Evolutionary conservation across 2,797 vertebrate genomes (phyloP), one percentile per base, ranked within the genome.

Genomic region (Clarias fuscus): DNA sequence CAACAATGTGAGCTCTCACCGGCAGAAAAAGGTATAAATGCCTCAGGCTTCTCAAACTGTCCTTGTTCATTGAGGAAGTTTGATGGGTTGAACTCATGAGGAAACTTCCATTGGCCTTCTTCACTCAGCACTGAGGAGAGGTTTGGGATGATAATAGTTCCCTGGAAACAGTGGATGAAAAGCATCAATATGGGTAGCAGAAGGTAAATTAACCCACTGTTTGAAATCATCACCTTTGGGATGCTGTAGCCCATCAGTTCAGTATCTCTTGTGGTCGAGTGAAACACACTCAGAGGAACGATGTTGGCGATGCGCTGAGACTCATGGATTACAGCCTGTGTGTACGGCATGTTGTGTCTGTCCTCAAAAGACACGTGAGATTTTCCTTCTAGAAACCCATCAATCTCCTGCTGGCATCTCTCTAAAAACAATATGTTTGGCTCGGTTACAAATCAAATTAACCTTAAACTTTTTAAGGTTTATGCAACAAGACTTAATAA

Each of bases 321-420:
- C 87, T 96, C 96, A 73, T 96, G 95, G 85, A 93, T 93, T 85
- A 94, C 92, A 76, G 96, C 95, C 89, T 95, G 92, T 14, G 91
- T 83, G 40, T 94, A 96, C 0, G 94, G 93, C 94, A 94, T 94
- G 0, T 85, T 76, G 87, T 92, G 90, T 82, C 92, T 91, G 91
- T 93, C 93, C 0, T 93, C 93, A 87, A 91, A 93, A 11, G 70
- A 86, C 18, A 79, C 90, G 1, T 27, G 37, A 15, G 88, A 84
- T 58, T 93, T 93, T 18, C 81, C 92, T 2, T 90, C 86, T 22
- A 95, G 85, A 56, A 93, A 90, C 22, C 68, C 48, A 83, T 95
- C 93, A 6, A 96, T 94, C 88, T 96, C 94, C 85, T 92, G 88
- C 17, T 93, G 93, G 88, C 93, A 95, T n/a, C 73, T 90, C 11